Evolutionary conservation across 2,888 invertebrate species (phyloP).

Genomic region (Phortica magna): DNA sequence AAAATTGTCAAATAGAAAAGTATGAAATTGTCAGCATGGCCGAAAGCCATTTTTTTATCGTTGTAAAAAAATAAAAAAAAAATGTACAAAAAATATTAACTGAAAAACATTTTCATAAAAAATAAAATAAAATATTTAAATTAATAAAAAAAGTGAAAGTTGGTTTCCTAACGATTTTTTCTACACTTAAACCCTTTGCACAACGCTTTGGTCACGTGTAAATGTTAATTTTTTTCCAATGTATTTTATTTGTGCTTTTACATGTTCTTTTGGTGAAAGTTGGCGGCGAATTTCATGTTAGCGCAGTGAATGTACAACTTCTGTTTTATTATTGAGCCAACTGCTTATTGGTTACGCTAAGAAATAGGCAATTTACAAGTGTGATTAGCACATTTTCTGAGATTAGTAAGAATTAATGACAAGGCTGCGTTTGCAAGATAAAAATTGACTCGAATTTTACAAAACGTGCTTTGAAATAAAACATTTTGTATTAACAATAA

Average conservation of each 20-base stretch:
- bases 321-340: not conserved
- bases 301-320: not conserved
- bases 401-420: not conserved
- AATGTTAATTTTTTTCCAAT: not conserved
- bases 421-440: not conserved
- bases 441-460: not conserved
- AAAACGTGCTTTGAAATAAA: not conserved
- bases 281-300: not conserved
- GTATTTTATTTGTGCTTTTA: not conserved
- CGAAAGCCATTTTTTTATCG: not conserved
- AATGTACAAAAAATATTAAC: no score
- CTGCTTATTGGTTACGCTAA: not conserved
- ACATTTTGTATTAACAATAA: not conserved
- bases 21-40: no score
- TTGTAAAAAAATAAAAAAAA: not conserved
- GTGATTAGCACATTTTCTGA: not conserved
- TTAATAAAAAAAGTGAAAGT: constrained; percentile 30
- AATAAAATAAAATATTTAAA: not conserved
- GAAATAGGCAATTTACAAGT: not conserved
- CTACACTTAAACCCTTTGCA: constrained; percentile 8
- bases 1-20: no score
- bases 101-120: no score
- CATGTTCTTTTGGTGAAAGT: constrained; percentile 19
- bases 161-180: constrained; percentile 2
- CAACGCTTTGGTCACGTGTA: constrained; percentile 9